Evolutionary conservation across 2,113 vertebrate genomes (phyloP), one percentile per base, ranked within the genome.

Genomic region (Strigops habroptila): DNA sequence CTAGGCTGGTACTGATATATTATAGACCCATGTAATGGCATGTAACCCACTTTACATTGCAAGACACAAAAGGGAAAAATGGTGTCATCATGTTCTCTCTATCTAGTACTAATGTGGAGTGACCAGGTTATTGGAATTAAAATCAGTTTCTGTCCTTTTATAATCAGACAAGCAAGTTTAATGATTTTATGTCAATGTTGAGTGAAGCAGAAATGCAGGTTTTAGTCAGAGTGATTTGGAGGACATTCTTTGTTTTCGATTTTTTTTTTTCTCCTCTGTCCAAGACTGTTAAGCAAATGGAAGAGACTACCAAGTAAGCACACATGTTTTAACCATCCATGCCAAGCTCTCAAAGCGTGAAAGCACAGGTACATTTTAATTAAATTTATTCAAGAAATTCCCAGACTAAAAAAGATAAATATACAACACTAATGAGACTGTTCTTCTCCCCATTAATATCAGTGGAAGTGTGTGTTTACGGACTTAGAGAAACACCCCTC

Each of bases 371-470:
- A 59, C 21, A 18, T 43, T 86, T 96, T 86, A 88, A 86, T 84
- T 88, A 52, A 83, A 88, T 93, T 93, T 83, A 82, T 76, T 60
- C 39, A 67, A 86, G 73, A 83, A 94, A 95, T 86, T 46, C 25
- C 28, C 23, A 57, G 57, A 62, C 60, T 71, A 44, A 65, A 87
- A 70, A 43, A 81, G 49, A 33, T 73, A 63, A 82, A 68, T 41
- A 57, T 13, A 17, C 76, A 75, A 24, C 14, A 18, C 14, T 88
- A 87, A 85, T 91, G 64, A 89, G 28, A 33, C 64, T 78, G 51
- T 70, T 86, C 14, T 82, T 84, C n/a, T 91, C 18, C 59, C 46
- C 9, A 18, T 68, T 86, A 55, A 19, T 75, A 64, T 46, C 43
- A 31, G 10, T 77, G 35, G 31, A 82, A 70, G 3, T 27, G 11